Conservation (phyloP, 2,113 vertebrate genomes). For the Brevimyrus niger region DNA sequence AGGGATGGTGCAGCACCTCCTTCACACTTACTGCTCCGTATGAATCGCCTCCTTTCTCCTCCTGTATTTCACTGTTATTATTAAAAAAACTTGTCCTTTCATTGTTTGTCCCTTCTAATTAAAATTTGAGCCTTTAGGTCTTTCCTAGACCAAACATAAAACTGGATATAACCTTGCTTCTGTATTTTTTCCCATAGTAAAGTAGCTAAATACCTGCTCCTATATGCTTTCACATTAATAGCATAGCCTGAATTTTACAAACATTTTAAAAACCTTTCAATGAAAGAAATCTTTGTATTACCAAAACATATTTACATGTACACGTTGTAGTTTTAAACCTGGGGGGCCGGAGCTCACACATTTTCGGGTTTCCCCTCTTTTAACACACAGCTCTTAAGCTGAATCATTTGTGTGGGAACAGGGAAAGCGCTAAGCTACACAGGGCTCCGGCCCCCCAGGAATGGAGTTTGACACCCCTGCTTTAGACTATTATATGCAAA, state of each 20-base stretch:
- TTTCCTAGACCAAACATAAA: not conserved
- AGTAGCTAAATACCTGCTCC: too few species aligned
- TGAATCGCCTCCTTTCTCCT: slow-evolving; percentile 40
- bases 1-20: slow-evolving; percentile 70
- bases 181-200: not conserved
- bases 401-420: too few species aligned
- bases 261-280: not conserved
- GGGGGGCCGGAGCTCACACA: too few species aligned
- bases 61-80: not conserved
- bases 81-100: not conserved
- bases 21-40: slow-evolving; percentile 68
- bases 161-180: not conserved
- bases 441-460: too few species aligned
- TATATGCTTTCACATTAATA: not conserved
- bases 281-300: not conserved
- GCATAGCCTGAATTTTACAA: not conserved
- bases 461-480: too few species aligned
- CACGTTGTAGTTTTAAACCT: not conserved
- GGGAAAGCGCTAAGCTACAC: too few species aligned
- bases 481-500: not conserved
- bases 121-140: not conserved
- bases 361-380: too few species aligned
- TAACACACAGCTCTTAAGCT: too few species aligned
- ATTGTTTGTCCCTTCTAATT: not conserved
- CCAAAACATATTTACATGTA: not conserved